Evolutionary conservation across 2,797 vertebrate species (phyloP), one percentile per base, ranked within the genome.

Genomic region (Echeneis naucrates): DNA sequence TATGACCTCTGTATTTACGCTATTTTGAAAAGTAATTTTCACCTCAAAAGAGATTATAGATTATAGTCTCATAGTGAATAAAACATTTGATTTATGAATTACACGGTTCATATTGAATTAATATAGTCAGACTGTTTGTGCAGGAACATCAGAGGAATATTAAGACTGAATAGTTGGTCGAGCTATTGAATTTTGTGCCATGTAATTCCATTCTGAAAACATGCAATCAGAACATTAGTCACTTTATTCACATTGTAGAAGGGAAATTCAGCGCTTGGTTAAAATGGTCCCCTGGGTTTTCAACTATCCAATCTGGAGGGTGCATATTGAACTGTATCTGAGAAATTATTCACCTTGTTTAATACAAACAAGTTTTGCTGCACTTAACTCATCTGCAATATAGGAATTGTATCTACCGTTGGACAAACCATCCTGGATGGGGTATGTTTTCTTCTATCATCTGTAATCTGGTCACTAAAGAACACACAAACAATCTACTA

Each of bases 201-300:
- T 37, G 30, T 17, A 21, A 47, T 50, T 14, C 26, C 27, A 12
- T 17, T 44, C 26, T 19, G 40, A 21, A 60, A 60, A 54, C 50
- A 50, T 12, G 21, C 13, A 51, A 24, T 72, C 6, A 37, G 40
- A 30, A 30, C 32, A 33, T 45, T 30, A 24, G 27, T 13, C 23
- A 16, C 40, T 62, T 1, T 26, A 14, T 27, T 23, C 1, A 9
- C 11, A 62, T 8, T 73, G 55, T 45, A n/a, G 32, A 12, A n/a
- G 33, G 57, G 5, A 59, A 56, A 55, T 63, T 58, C 33, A 37
- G n/a, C 37, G 24, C 50, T 59, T 61, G 24, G n/a, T 60, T 51
- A 32, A 63, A 13, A 21, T 44, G 11, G 12, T 69, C 67, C 27
- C 35, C 19, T 35, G 61, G 74, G 51, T 48, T 5, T 42, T 54